Evolutionary conservation across 2,797 vertebrate genomes (phyloP).

Genomic region (Pipistrellus pygmaeus): DNA sequence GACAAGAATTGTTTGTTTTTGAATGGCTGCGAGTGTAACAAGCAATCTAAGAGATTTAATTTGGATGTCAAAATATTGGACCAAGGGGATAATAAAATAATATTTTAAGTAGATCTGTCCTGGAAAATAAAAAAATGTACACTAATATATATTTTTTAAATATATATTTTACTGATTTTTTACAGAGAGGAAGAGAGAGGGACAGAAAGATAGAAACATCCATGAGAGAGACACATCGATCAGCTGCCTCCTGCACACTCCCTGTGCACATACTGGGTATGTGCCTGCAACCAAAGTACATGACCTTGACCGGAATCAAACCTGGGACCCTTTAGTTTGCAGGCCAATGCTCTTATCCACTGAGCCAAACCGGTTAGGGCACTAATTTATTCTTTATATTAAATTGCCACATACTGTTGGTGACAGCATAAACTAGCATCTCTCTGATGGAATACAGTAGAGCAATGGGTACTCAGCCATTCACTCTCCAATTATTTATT

Average conservation of each 20-base stretch:
- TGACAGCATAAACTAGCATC: background rate
- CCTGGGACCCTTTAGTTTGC: too few species aligned
- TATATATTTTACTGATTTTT: too few species aligned
- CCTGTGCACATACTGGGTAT: too few species aligned
- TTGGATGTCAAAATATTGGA: slow-evolving; percentile 51
- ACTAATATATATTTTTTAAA: background rate
- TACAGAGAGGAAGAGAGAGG: too few species aligned
- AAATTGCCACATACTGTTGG: background rate
- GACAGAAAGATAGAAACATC: too few species aligned
- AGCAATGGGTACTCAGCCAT: background rate
- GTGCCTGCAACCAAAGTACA: too few species aligned
- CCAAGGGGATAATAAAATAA: slow-evolving; percentile 1
- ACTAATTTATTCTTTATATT: background rate
- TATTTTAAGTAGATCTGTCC: background rate
- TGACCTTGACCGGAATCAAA: too few species aligned
- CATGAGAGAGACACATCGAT: too few species aligned
- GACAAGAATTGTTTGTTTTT: background rate
- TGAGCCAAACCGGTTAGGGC: too few species aligned
- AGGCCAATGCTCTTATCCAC: too few species aligned
- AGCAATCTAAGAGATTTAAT: background rate
- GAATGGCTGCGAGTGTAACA: background rate
- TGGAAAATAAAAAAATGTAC: slow-evolving; percentile 21
- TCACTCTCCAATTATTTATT: background rate
- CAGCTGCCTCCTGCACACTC: too few species aligned
- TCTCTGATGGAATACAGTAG: background rate